These are phyloP conservation scores for Deilephila porcellus DNA, from an alignment of 2,888 invertebrate genomes.

Conservation along the genomic window DNA sequence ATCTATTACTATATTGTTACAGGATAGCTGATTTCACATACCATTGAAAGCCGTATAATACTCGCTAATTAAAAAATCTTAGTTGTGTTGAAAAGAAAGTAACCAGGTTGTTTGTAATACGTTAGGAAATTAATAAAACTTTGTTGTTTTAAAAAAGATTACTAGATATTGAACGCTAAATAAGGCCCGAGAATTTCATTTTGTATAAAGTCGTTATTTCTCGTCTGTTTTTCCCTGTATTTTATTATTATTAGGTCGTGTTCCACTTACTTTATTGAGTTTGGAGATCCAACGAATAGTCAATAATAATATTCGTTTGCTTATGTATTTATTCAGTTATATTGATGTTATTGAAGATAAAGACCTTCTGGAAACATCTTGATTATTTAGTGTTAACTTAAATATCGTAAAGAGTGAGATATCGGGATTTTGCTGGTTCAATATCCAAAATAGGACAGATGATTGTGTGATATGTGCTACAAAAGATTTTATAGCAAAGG, in stretches of 20 bases:
- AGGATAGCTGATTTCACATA: background rate
- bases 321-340: background rate
- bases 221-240: background rate
- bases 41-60: too few species aligned
- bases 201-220: background rate
- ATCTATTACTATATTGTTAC: too few species aligned
- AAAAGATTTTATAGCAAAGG: too few species aligned
- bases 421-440: too few species aligned
- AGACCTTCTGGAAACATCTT: background rate
- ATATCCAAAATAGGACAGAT: too few species aligned
- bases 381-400: background rate
- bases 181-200: background rate
- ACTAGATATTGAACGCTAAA: constrained; percentile 4
- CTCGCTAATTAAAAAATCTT: too few species aligned
- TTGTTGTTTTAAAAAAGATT: too few species aligned
- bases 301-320: background rate
- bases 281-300: background rate
- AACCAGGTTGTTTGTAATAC: too few species aligned
- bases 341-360: background rate
- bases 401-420: background rate
- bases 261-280: background rate
- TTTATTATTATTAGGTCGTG: background rate
- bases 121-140: too few species aligned
- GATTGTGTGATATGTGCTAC: too few species aligned
- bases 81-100: too few species aligned